These are phyloP conservation scores for Petromus typicus DNA, from an alignment of 2,113 vertebrate species.

Conservation along the genomic window DNA sequence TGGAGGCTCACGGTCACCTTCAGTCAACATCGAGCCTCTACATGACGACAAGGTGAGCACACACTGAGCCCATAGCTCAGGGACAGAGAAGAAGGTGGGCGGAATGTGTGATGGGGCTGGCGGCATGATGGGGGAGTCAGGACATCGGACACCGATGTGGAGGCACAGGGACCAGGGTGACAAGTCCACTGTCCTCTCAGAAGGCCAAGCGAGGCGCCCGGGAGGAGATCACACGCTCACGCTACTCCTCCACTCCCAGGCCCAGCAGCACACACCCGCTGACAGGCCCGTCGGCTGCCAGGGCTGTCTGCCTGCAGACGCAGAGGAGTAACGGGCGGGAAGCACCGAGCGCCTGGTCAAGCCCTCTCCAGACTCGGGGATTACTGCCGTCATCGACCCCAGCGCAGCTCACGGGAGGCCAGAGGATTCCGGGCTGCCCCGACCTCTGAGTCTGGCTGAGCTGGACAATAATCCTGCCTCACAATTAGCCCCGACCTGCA, in stretches of 20 bases:
- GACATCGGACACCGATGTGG: background rate
- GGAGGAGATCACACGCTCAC: background rate
- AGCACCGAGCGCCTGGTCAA: background rate
- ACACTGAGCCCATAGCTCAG: background rate
- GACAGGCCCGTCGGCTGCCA: no score
- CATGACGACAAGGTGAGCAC: background rate
- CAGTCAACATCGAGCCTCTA: background rate
- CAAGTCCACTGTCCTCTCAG: background rate
- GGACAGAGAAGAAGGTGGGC: background rate
- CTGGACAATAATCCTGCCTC: slow-evolving; percentile 46
- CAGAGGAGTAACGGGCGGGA: background rate
- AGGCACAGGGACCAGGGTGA: background rate
- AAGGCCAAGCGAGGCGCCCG: background rate
- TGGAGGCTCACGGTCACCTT: background rate
- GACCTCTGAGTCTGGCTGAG: background rate
- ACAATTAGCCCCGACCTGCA: background rate
- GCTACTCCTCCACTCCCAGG: background rate
- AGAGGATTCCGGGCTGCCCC: background rate
- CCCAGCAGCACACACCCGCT: background rate
- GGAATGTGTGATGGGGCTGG: no score
- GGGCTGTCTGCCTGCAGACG: background rate
- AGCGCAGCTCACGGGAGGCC: background rate
- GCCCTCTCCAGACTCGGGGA: background rate
- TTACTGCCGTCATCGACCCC: background rate
- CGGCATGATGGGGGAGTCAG: no score